Conservation (phyloP, 1,140 invertebrate species). For the Bemisia tabaci region DNA sequence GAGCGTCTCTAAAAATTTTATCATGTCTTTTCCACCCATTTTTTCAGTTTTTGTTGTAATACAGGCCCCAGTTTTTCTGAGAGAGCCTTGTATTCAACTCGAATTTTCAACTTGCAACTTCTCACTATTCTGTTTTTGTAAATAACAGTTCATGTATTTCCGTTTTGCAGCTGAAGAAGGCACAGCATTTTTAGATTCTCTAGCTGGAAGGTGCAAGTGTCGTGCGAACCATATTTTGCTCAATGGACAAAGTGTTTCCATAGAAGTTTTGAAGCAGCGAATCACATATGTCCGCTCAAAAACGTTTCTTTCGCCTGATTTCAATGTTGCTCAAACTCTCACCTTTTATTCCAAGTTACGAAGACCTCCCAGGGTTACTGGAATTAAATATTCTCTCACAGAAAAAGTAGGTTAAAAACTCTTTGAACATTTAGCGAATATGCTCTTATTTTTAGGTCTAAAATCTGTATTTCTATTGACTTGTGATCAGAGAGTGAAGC, state of each 20-base stretch:
- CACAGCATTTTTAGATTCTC: slow-evolving; percentile 61
- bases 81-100: too few relatives aligned
- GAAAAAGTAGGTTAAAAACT: slow-evolving; percentile 16
- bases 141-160: too few relatives aligned
- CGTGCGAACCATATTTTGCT: slow-evolving; percentile 66
- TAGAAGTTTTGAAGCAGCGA: slow-evolving; percentile 47
- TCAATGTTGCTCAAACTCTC: slow-evolving; percentile 32
- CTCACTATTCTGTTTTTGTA: too few relatives aligned
- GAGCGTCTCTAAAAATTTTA: too few relatives aligned
- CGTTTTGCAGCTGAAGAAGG: slow-evolving; percentile 52
- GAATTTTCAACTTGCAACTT: too few relatives aligned
- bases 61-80: too few relatives aligned
- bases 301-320: slow-evolving; percentile 32
- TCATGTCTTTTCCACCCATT: too few relatives aligned
- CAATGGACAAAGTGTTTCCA: slow-evolving; percentile 66
- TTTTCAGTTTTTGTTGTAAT: too few relatives aligned
- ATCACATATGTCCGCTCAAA: slow-evolving; percentile 49
- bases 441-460: too few relatives aligned
- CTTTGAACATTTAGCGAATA: too few relatives aligned
- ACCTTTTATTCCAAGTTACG: slow-evolving; percentile 21
- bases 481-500: too few relatives aligned
- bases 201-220: slow-evolving; percentile 54
- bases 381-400: slow-evolving; percentile 18
- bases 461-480: too few relatives aligned
- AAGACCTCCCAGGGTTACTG: slow-evolving; percentile 15